Percentiles rank a stretch among this genome's conserved stretches.
These are phyloP conservation scores for Prunella strophiata DNA, from an alignment of 2,797 vertebrate species.

Conservation along the genomic window DNA sequence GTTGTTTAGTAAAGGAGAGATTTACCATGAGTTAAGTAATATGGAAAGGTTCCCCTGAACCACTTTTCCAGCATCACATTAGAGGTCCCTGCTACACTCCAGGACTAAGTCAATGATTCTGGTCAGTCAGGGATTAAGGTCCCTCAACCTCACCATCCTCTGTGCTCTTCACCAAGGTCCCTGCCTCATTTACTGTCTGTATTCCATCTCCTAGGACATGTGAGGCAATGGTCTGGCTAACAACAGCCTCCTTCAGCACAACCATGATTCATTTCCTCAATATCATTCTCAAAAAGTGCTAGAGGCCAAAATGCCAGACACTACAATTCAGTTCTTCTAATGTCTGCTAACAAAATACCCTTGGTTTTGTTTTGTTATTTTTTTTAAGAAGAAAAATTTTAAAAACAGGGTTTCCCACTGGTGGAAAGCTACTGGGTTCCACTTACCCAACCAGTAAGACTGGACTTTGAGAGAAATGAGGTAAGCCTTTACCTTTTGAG, in stretches of 20 bases:
- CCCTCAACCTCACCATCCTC: neutral
- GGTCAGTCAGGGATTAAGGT: neutral
- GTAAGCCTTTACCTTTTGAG: neutral
- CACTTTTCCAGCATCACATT: neutral
- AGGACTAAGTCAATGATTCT: neutral
- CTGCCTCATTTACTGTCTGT: neutral
- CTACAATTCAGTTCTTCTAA: neutral
- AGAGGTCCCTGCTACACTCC: neutral
- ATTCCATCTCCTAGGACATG: neutral
- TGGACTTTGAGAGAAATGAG: neutral
- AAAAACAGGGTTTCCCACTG: neutral
- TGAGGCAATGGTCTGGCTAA: neutral
- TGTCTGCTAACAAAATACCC: neutral
- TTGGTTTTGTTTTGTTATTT: neutral
- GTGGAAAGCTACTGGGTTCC: neutral
- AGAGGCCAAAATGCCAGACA: slow-evolving; percentile 32
- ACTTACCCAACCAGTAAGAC: neutral
- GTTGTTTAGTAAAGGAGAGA: neutral
- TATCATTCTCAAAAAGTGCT: neutral
- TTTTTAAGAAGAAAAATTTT: neutral
- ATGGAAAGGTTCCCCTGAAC: neutral
- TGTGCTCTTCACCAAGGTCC: neutral
- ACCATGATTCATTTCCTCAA: slow-evolving; percentile 44
- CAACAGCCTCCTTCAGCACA: neutral
- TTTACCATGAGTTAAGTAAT: neutral